Conservation (phyloP, 2,888 invertebrate genomes). For the Diadegma fenestrale region DNA sequence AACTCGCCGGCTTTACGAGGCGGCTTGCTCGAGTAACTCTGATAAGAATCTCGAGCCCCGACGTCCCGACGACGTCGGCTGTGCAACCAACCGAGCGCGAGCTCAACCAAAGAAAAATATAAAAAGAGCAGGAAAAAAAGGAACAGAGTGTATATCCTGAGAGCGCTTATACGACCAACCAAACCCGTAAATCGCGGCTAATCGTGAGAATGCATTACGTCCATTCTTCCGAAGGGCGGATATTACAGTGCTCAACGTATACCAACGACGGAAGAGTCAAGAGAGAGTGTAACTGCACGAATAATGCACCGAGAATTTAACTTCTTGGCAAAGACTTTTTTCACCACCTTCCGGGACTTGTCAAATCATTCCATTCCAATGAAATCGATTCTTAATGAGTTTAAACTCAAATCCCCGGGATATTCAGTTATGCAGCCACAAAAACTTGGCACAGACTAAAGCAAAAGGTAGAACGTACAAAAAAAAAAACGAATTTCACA, state of each 20-base stretch:
- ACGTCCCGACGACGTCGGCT: slow-evolving; percentile 67
- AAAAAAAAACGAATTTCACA: too few relatives aligned
- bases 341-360: not conserved
- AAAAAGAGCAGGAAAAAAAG: slow-evolving; percentile 61
- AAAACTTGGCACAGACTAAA: not conserved
- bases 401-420: not conserved
- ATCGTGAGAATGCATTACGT: slow-evolving; percentile 71
- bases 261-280: not conserved
- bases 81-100: slow-evolving; percentile 61
- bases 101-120: slow-evolving; percentile 49
- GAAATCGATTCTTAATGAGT: not conserved
- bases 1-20: slow-evolving; percentile 70
- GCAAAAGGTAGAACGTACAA: too few relatives aligned
- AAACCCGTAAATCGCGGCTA: slow-evolving; percentile 71
- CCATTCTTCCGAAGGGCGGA: slow-evolving; percentile 54
- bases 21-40: slow-evolving; percentile 68
- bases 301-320: not conserved
- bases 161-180: slow-evolving; percentile 63
- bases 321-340: not conserved
- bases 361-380: not conserved
- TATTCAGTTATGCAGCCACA: not conserved
- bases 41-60: slow-evolving; percentile 68
- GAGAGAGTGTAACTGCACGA: not conserved
- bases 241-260: slow-evolving; percentile 45
- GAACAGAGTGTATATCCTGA: slow-evolving; percentile 49